Evolutionary conservation across 1,140 invertebrate species (phyloP), one percentile per base, ranked within the genome.

Genomic region (Atta texana): DNA sequence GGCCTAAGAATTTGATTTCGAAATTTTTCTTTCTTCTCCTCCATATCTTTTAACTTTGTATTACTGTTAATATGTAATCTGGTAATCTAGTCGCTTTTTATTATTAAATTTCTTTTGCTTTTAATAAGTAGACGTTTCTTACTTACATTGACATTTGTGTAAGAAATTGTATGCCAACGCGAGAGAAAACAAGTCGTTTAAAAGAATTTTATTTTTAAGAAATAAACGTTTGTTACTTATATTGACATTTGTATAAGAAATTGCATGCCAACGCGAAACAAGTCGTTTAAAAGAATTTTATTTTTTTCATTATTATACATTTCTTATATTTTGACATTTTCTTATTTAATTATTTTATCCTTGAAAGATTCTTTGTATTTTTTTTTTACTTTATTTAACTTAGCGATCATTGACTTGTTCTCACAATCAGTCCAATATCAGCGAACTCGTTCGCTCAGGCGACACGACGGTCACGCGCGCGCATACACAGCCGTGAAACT

Each of bases 401-500:
- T 49, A 28, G n/a, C 14, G 63, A 80, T 55, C 63, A 14, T 78
- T 39, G 76, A 78, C 49, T 44, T 31, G 75, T 39, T 68, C 28
- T 59, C 34, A 51, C 49, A 51, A 51, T 51, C 49, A 61, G 53
- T n/a, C 53, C 12, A 55, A 82, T 82, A 57, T 28, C 14, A 14
- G 49, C 44, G 18, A n/a, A 51, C 21, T 21, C 16, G 51, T n/a
- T 61, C 21, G 63, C 28, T 21, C 44, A 39, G 21, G 77, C 51
- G 51, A 80, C 63, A 39, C 49, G 75, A 44, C 21, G 57, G 34
- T 28, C 59, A 66, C 75, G 59, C 75, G 75, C 55, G 55, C 18
- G 59, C 59, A 78, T 59, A 66, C 18, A 68, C 64, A 68, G 8
- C 55, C 68, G 53, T 72, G 66, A 57, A 82, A 82, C 80, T 82